A percentile compares a stretch with the other conserved stretches of the same genome.
These are phyloP conservation scores for Dolomedes plantarius DNA, from an alignment of 2,888 invertebrate genomes.

Conservation along the genomic window DNA sequence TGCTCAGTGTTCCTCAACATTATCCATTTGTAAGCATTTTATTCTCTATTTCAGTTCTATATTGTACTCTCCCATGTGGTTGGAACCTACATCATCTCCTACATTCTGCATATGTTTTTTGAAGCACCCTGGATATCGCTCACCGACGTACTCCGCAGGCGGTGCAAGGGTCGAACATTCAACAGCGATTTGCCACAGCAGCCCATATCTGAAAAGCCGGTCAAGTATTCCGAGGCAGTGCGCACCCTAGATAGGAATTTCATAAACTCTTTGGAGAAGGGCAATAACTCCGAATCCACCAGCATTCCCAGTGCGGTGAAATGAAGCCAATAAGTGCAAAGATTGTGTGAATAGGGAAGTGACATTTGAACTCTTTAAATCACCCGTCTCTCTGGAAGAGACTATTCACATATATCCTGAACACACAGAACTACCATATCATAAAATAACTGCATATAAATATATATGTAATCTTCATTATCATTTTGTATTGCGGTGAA, in stretches of 20 bases:
- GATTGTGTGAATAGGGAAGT: too few species aligned
- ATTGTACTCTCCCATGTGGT: conserved; percentile 30
- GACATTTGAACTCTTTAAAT: too few species aligned
- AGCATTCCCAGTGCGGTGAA: too few species aligned
- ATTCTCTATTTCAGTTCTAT: conserved; percentile 39
- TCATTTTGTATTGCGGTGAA: too few species aligned
- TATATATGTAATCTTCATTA: too few species aligned
- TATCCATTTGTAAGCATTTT: too few species aligned
- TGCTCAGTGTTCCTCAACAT: too few species aligned
- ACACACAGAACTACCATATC: too few species aligned
- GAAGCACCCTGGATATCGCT: conserved; percentile 51
- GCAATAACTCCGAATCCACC: background rate
- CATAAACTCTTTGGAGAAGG: background rate
- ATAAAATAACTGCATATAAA: too few species aligned
- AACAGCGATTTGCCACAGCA: background rate
- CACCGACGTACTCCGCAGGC: conserved; percentile 6
- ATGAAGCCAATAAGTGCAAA: too few species aligned
- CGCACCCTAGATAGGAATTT: too few species aligned
- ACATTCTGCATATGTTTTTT: conserved; percentile 26
- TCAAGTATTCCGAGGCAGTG: conserved; percentile 35
- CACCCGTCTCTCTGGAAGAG: background rate
- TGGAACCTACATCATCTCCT: conserved; percentile 28
- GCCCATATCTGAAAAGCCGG: conserved; percentile 30
- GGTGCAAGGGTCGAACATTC: conserved; percentile 20
- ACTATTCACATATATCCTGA: background rate